These are phyloP conservation scores for Chloroclystis v-ata DNA, from an alignment of 2,888 invertebrate species.

Conservation along the genomic window DNA sequence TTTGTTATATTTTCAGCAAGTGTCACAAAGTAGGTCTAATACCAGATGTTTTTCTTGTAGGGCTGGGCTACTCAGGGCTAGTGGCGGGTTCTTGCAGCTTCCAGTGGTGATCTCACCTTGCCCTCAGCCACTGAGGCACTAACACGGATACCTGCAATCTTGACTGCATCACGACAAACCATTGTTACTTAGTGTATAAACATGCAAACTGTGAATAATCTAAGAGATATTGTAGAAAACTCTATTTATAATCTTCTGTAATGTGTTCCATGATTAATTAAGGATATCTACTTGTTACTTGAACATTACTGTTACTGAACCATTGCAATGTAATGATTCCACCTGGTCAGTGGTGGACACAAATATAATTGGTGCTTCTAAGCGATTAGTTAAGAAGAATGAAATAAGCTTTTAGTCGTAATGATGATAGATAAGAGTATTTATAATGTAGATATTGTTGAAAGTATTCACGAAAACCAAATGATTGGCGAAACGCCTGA, in stretches of 20 bases:
- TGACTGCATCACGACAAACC: slow-evolving; percentile 79
- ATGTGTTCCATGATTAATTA: slow-evolving; percentile 82
- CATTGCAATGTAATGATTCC: slow-evolving; percentile 79
- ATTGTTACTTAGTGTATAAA: slow-evolving; percentile 81
- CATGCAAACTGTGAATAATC: slow-evolving; percentile 85
- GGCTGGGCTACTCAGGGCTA: slow-evolving; percentile 84
- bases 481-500: slow-evolving; percentile 78
- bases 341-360: slow-evolving; percentile 80
- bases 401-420: slow-evolving; percentile 77
- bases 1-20: too few species aligned
- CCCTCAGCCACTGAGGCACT: slow-evolving; percentile 73
- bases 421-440: slow-evolving; percentile 78
- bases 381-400: slow-evolving; percentile 74
- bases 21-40: too few species aligned
- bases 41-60: slow-evolving; percentile 46
- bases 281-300: slow-evolving; percentile 75
- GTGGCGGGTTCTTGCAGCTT: slow-evolving; percentile 78
- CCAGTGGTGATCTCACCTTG: slow-evolving; percentile 76
- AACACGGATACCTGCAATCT: slow-evolving; percentile 81
- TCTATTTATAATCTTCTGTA: slow-evolving; percentile 81
- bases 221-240: slow-evolving; percentile 78
- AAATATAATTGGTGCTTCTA: slow-evolving; percentile 79
- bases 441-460: slow-evolving; percentile 78
- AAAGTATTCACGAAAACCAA: slow-evolving; percentile 79
- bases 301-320: slow-evolving; percentile 79